phyloP scores from a whole-genome alignment of 2,113 vertebrate species.

The Chiloscyllium plagiosum region DNA sequence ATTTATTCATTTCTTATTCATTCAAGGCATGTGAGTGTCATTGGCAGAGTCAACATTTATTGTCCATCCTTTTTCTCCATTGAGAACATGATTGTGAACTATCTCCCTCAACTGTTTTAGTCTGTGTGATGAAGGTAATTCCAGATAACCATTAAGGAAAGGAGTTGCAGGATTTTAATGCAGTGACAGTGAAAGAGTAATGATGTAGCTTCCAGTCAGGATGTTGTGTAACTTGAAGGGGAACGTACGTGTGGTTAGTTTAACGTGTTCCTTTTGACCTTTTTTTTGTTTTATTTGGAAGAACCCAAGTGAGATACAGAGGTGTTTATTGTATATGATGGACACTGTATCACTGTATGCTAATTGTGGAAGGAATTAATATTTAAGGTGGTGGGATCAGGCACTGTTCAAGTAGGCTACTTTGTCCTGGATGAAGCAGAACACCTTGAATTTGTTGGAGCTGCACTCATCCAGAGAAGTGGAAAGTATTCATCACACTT shows the following conservation, averaged over 20 bases:
- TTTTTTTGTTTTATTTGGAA: neutral
- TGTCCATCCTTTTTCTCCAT: neutral
- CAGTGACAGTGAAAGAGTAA: neutral
- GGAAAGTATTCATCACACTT: neutral
- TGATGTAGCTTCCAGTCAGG: neutral
- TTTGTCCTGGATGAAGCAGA: neutral
- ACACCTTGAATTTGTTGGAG: neutral
- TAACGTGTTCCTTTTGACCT: neutral
- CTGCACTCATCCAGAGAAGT: neutral
- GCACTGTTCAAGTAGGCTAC: neutral
- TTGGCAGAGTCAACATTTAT: neutral
- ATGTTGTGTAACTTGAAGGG: neutral
- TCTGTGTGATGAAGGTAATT: neutral
- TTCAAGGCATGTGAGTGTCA: neutral
- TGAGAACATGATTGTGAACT: neutral
- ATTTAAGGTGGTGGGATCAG: neutral
- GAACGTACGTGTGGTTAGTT: neutral
- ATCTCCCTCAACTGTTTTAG: neutral
- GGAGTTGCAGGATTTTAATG: neutral
- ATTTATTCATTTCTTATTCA: neutral
- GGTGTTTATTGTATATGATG: neutral
- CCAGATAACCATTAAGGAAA: neutral
- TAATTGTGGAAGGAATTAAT: neutral
- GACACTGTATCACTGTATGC: neutral
- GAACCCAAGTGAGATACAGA: neutral